Base-by-base conservation (phyloP, 2,888 invertebrate species). In the Heliothis peltigera region DNA sequence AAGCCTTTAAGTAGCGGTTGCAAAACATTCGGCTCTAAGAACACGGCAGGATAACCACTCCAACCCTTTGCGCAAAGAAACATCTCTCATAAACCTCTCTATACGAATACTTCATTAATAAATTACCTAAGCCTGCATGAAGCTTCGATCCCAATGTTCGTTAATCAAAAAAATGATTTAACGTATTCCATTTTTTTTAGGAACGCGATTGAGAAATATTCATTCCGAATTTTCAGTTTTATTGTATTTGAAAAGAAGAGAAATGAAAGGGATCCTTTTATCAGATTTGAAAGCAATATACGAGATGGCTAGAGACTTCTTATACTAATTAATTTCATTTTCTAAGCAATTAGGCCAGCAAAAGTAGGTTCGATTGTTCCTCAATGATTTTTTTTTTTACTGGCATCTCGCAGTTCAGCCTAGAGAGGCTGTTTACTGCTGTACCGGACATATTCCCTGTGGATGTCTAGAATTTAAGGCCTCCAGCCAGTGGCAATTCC, bases 41-140 rank as follows among this genome's bases (percentile, higher is more conserved):
- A 22, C 55, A 75, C 71, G 42, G 44, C 21, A 35, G 35, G 35
- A 3, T 15, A 48, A 46, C 25, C 42, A 56, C 44, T 70, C 21
- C 35, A 49, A 51, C 25, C 17, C 19, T 59, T 46, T 43, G 43
- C 47, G 39, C 43, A 39, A n/a, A 47, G 35, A 15, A 35, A 21
- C 44, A 43, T 64, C 59, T 64, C 73, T 48, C 28, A 64, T 56
- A 64, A 58, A 64, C 52, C 39, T 39, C 19, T 63, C 42, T 54
- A 53, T n/a, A 18, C 12, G 10, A 32, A 32, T 51, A 32, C 15
- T 58, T 63, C 22, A 18, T 54, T 58, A 32, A 60, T 47, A n/a
- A 7, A 18, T 51, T 42, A 46, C 0, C 21, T 19, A 22, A 17
- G 3, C 8, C 10, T 32, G 19, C 21, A 53, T 44, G 22, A 22